Evolutionary conservation across 2,888 invertebrate species (phyloP).

Genomic region (Agelastica alni): DNA sequence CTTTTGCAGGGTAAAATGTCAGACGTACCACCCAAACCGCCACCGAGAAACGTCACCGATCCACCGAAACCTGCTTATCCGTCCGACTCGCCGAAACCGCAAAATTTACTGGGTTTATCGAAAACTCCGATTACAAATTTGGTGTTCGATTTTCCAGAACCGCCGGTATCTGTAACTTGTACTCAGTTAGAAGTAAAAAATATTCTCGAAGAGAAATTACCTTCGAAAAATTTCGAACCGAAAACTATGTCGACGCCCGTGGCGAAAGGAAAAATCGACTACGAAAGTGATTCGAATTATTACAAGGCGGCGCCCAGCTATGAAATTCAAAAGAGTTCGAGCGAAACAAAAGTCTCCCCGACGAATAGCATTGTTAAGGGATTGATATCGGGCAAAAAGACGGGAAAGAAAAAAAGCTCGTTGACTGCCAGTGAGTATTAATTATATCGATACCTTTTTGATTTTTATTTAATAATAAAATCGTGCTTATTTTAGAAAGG

Average conservation of each 20-base stretch:
- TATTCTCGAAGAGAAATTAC: slow-evolving; percentile 28
- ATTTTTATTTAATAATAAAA: not conserved
- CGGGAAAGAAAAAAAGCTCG: slow-evolving; percentile 73
- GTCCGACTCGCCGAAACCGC: slow-evolving; percentile 48
- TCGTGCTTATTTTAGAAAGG: slow-evolving; percentile 59
- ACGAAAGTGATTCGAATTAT: slow-evolving; percentile 23
- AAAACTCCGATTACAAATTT: slow-evolving; percentile 18
- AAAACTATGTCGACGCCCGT: slow-evolving; percentile 48
- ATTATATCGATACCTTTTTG: not conserved
- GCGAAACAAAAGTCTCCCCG: slow-evolving; percentile 56
- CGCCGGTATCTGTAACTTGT: not conserved
- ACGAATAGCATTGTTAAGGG: slow-evolving; percentile 60
- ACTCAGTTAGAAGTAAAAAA: slow-evolving; percentile 21
- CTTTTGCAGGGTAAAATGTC: slow-evolving; percentile 8
- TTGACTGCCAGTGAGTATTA: slow-evolving; percentile 67
- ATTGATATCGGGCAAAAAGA: slow-evolving; percentile 64
- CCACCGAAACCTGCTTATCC: slow-evolving; percentile 48
- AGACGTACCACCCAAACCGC: slow-evolving; percentile 54
- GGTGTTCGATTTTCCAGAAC: slow-evolving; percentile 20
- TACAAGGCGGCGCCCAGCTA: slow-evolving; percentile 36
- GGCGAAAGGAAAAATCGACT: slow-evolving; percentile 19
- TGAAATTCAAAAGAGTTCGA: slow-evolving; percentile 44
- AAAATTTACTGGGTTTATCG: slow-evolving; percentile 35
- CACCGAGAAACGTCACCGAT: slow-evolving; percentile 48
- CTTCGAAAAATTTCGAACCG: slow-evolving; percentile 46